phyloP scores from a whole-genome alignment of 2,888 invertebrate genomes.

The Oscheius sp. region DNA sequence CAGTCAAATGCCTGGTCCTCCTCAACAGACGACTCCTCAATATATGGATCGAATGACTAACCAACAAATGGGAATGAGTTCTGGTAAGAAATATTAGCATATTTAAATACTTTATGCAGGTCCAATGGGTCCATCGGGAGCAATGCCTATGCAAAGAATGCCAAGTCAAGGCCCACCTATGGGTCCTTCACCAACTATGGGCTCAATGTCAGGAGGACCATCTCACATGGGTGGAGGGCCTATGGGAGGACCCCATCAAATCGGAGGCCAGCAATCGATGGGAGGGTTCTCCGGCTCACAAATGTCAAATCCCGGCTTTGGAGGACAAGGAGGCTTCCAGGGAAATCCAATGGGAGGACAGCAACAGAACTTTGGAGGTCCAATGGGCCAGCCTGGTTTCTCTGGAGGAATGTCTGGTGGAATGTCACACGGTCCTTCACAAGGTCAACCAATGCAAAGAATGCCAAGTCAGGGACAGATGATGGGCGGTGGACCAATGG shows the following conservation, averaged over 20 bases:
- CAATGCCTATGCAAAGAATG: not conserved
- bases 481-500: slow-evolving; percentile 7
- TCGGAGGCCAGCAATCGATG: not conserved
- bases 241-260: not conserved
- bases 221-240: not conserved
- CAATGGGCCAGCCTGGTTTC: slow-evolving; percentile 11
- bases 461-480: slow-evolving; percentile 4
- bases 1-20: not conserved
- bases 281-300: not conserved
- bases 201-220: too few relatives aligned
- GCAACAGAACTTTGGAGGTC: not conserved
- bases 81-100: not conserved
- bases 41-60: not conserved
- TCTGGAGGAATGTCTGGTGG: not conserved
- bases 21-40: slow-evolving; percentile 4
- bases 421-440: not conserved
- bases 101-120: not conserved
- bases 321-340: not conserved
- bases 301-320: not conserved
- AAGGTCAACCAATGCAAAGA: not conserved
- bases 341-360: not conserved
- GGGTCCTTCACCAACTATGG: too few relatives aligned
- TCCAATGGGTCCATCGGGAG: not conserved
- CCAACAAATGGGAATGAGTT: not conserved
- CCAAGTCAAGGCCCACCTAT: too few relatives aligned